Evolutionary conservation across 1,140 invertebrate species (phyloP).

Genomic region (Theocolax elegans): DNA sequence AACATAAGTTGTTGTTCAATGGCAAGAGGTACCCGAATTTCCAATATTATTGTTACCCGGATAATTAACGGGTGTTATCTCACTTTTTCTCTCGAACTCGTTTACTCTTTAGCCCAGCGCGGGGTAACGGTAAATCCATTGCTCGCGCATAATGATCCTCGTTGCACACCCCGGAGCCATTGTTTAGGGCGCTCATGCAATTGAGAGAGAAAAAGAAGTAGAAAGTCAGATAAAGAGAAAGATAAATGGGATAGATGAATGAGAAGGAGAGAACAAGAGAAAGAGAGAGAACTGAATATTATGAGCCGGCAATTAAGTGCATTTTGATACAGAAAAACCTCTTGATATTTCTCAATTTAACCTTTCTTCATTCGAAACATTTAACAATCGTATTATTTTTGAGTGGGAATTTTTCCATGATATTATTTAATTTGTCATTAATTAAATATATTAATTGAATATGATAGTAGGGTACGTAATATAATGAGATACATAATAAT

Average conservation of each 20-base stretch:
- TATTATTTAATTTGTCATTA: too few relatives aligned
- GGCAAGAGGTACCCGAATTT: too few relatives aligned
- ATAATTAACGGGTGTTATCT: too few relatives aligned
- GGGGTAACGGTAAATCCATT: slow-evolving; percentile 27
- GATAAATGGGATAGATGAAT: not conserved
- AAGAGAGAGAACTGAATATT: not conserved
- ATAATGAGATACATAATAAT: too few relatives aligned
- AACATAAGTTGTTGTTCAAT: too few relatives aligned
- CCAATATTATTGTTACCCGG: too few relatives aligned
- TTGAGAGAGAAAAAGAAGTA: not conserved
- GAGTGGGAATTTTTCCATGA: too few relatives aligned
- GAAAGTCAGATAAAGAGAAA: not conserved
- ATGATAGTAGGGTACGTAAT: too few relatives aligned
- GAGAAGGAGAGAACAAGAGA: slow-evolving; percentile 17
- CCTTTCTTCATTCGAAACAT: too few relatives aligned
- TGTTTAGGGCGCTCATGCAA: slow-evolving; percentile 25
- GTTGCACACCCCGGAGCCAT: slow-evolving; percentile 3
- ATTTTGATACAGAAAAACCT: slow-evolving; percentile 5
- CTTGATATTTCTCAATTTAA: not conserved
- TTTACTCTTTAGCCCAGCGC: not conserved
- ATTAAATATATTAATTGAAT: too few relatives aligned
- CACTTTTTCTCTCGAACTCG: slow-evolving; percentile 1
- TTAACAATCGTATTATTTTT: too few relatives aligned
- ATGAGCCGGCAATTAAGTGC: not conserved
- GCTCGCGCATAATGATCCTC: slow-evolving; percentile 1